Conservation (phyloP, 92 coral and sea anemone genomes). For the Plumapathes pennacea region DNA sequence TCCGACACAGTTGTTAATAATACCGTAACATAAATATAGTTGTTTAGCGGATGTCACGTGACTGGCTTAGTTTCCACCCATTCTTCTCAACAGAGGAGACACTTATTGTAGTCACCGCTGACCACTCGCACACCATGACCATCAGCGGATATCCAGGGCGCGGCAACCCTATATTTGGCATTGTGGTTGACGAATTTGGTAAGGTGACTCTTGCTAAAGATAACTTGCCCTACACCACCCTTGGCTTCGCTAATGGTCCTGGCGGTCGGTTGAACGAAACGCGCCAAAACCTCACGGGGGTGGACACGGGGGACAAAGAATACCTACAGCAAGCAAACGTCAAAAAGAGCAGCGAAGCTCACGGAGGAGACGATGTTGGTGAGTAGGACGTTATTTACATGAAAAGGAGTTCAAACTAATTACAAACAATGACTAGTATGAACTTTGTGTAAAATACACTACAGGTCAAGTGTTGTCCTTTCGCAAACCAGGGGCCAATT, state of each 20-base stretch:
- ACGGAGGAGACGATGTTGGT: constrained; percentile 78
- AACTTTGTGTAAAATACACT: too few relatives aligned
- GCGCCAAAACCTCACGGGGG: constrained; percentile 58
- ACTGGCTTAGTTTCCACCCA: too few relatives aligned
- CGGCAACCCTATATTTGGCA: constrained; percentile 80
- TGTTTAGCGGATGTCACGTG: too few relatives aligned
- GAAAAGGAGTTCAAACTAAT: too few relatives aligned
- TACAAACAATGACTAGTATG: too few relatives aligned
- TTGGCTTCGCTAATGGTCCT: constrained; percentile 87
- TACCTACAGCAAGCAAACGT: constrained; percentile 55
- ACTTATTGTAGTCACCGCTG: constrained; percentile 82
- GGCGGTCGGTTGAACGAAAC: constrained; percentile 59
- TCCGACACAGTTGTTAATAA: too few relatives aligned
- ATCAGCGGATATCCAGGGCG: constrained; percentile 85
- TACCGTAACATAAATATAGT: too few relatives aligned
- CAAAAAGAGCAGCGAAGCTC: constrained; percentile 39
- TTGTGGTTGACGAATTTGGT: constrained; percentile 19
- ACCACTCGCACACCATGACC: constrained; percentile 88
- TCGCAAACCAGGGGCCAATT: too few relatives aligned
- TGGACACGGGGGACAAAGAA: constrained; percentile 53
- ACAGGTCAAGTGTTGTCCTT: too few relatives aligned
- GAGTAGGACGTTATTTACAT: too few relatives aligned
- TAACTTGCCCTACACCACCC: constrained; percentile 43
- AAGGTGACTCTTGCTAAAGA: constrained; percentile 10
- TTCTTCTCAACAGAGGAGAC: constrained; percentile 94